A percentile compares a stretch with the other conserved stretches of the same genome.
Conservation (phyloP, 2,797 vertebrate genomes). For the Epinephelus coioides region DNA sequence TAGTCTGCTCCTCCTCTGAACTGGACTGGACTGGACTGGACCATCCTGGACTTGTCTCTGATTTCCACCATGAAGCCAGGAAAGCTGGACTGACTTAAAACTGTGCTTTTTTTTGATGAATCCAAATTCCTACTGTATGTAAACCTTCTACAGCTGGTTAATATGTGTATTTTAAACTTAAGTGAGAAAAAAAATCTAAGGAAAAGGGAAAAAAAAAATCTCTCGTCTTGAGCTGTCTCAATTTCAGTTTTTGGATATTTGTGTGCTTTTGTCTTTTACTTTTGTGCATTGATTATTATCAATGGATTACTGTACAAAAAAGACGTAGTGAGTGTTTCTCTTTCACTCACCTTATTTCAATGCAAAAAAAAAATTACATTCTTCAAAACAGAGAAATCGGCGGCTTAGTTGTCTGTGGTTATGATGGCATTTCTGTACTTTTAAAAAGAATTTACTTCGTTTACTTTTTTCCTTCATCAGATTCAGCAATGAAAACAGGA, state of each 20-base stretch:
- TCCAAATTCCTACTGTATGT: conserved; percentile 71
- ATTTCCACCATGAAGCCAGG: conserved; percentile 66
- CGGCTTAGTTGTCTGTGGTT: conserved; percentile 76
- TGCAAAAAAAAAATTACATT: conserved; percentile 53
- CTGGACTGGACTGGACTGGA: conserved; percentile 49
- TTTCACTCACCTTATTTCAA: conserved; percentile 74
- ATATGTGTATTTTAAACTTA: conserved; percentile 80
- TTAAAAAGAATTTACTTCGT: conserved; percentile 53
- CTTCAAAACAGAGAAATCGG: conserved; percentile 62
- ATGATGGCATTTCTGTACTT: conserved; percentile 74
- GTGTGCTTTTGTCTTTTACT: conserved; percentile 81
- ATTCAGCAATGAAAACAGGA: conserved; percentile 60
- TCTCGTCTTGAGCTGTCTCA: conserved; percentile 74
- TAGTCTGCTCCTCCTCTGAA: conserved; percentile 37
- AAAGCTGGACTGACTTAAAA: conserved; percentile 76
- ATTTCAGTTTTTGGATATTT: conserved; percentile 78
- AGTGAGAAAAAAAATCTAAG: conserved; percentile 54
- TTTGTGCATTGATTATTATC: conserved; percentile 80
- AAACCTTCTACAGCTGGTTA: conserved; percentile 74
- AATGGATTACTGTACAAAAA: conserved; percentile 76
- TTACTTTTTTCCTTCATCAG: conserved; percentile 62
- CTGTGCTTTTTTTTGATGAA: conserved; percentile 73
- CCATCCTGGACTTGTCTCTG: conserved; percentile 53
- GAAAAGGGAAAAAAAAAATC: conserved; percentile 42
- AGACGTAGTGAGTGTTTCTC: conserved; percentile 66